phyloP scores from a whole-genome alignment of 2,888 invertebrate genomes.

The Baccha elongata region DNA sequence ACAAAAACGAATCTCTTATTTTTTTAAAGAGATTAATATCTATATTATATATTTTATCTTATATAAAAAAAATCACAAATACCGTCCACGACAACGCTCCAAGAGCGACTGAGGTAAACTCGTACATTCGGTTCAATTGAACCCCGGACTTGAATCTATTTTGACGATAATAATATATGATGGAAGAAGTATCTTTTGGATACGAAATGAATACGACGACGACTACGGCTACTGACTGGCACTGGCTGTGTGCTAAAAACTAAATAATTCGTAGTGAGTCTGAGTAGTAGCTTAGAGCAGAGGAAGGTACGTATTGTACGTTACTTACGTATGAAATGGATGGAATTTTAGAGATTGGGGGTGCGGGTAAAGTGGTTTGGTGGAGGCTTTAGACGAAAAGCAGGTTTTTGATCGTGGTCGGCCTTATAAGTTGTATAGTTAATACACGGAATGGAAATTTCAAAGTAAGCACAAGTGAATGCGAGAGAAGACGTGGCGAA shows the following conservation, averaged over 20 bases:
- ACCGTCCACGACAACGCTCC: conserved; percentile 81
- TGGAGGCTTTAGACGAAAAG: conserved; percentile 56
- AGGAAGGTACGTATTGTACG: conserved; percentile 56
- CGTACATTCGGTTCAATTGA: conserved; percentile 70
- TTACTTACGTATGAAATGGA: conserved; percentile 41
- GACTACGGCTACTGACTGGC: conserved; percentile 18
- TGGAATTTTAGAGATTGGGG: conserved; percentile 8
- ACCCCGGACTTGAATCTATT: conserved; percentile 69
- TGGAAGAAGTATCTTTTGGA: conserved; percentile 63
- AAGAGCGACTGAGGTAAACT: conserved; percentile 80
- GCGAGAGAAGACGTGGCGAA: conserved; percentile 71
- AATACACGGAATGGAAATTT: conserved; percentile 67
- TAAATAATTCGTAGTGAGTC: conserved; percentile 61
- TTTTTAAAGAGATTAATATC: background rate
- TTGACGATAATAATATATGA: conserved; percentile 31
- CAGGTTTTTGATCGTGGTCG: conserved; percentile 65
- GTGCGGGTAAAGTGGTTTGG: conserved; percentile 50
- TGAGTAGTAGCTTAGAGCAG: conserved; percentile 52
- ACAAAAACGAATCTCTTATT: conserved; percentile 35
- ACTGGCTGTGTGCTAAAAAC: conserved; percentile 57
- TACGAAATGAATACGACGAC: conserved; percentile 30
- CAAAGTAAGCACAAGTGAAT: conserved; percentile 60
- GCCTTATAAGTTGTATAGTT: conserved; percentile 38
- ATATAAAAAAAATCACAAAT: conserved; percentile 59
- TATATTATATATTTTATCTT: conserved; percentile 5